phyloP scores from a whole-genome alignment of 1,140 invertebrate genomes.

The Heliconius congener region DNA sequence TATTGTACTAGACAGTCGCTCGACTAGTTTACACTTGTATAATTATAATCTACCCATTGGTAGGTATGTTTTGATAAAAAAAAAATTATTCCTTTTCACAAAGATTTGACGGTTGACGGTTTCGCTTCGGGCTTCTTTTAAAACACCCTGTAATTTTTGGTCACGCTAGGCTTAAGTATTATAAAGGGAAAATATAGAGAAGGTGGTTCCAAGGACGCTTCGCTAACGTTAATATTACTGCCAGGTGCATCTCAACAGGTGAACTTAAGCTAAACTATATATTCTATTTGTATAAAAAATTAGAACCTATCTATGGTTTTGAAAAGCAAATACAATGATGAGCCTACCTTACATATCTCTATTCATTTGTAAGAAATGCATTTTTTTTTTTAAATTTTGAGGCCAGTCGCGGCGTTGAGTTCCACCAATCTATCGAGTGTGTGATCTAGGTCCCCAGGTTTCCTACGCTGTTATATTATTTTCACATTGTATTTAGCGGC shows the following conservation, averaged over 20 bases:
- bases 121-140: slow-evolving; percentile 19
- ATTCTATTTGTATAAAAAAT: slow-evolving; percentile 40
- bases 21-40: slow-evolving; percentile 61
- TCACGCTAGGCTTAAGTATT: slow-evolving; percentile 64
- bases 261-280: slow-evolving; percentile 39
- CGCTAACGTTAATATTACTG: slow-evolving; percentile 42
- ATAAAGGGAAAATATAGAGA: slow-evolving; percentile 36
- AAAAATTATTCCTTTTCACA: slow-evolving; percentile 31
- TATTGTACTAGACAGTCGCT: slow-evolving; percentile 64
- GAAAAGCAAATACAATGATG: not conserved
- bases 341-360: not conserved
- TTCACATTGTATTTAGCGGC: too few species aligned
- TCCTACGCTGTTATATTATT: too few species aligned
- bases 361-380: not conserved
- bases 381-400: too few species aligned
- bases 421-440: too few species aligned
- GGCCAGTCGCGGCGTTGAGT: too few species aligned
- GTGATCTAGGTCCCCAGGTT: too few species aligned
- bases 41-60: slow-evolving; percentile 39
- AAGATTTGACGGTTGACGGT: slow-evolving; percentile 21
- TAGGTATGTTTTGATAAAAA: slow-evolving; percentile 35
- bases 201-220: slow-evolving; percentile 44
- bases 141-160: slow-evolving; percentile 39
- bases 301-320: slow-evolving; percentile 29
- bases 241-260: slow-evolving; percentile 73